Base-by-base conservation (phyloP, 1,140 invertebrate genomes). In the Euschistus heros region DNA sequence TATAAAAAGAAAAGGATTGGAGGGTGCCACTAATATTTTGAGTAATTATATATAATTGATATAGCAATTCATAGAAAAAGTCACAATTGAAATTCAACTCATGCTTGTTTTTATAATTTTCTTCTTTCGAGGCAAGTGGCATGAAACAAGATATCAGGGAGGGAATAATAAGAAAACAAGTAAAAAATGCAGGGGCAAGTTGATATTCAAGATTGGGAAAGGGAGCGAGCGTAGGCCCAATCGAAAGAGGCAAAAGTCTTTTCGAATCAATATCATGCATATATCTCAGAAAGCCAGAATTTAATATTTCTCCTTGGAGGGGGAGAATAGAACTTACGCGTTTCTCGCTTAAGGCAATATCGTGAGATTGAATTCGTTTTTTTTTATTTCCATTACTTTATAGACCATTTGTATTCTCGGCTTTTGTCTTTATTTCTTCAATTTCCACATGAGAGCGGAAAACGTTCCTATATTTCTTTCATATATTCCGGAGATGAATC, bases 301-400 rank as follows among this genome's bases (percentile, higher is more conserved):
- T 50, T 50, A 50, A 50, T 50, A 50, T 50, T 18, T 50, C 47
- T 20, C 47, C n/a, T 50, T 0, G 0, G 47, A 50, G 47, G n/a
- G 22, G 33, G 33, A 30, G 27, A 37, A 13, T 37, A 37, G 6
- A 37, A 37, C 33, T 37, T 37, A 37, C 33, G 47, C n/a, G 47
- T 50, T 50, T 50, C 22, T 50, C 47, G 47, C 47, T 50, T 50
- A 50, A 50, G 47, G 47, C 47, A 50, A 50, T 50, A 50, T 50
- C n/a, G 5, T 17, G 22, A 50, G 47, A 20, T 50, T 50, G 47
- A 50, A 50, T 50, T 50, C 47, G 33, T 37, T 37, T 37, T 37
- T 37, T 37, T 37, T 4, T 37, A 37, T 37, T 37, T 37, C 33
- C 33, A 20, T 22, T 20, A 50, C n/a, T 50, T 22, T 50, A 50